phyloP scores from a whole-genome alignment of 2,113 vertebrate species.

The Lepisosteus osseus region DNA sequence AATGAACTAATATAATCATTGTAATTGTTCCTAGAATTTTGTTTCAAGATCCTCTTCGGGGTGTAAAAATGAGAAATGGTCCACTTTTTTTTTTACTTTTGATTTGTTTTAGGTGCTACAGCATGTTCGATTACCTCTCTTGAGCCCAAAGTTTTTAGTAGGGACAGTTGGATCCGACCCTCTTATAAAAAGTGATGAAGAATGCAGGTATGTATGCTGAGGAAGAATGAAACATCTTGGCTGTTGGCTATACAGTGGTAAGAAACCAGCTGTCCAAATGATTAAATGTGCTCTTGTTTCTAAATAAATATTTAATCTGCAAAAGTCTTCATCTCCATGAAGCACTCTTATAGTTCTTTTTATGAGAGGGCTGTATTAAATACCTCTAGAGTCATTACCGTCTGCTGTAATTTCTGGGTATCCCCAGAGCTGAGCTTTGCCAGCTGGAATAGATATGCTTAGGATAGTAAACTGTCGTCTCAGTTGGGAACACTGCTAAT shows the following conservation, averaged over 20 bases:
- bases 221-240: not conserved
- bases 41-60: not conserved
- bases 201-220: conserved; percentile 78
- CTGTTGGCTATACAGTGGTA: too few relatives aligned
- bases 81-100: not conserved
- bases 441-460: not conserved
- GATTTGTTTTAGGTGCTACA: conserved; percentile 79
- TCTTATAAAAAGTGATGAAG: conserved; percentile 96
- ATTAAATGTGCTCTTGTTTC: too few relatives aligned
- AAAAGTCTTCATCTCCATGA: too few relatives aligned
- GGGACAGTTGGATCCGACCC: conserved; percentile 96
- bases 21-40: not conserved
- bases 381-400: not conserved
- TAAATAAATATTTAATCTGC: too few relatives aligned
- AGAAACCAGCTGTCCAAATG: too few relatives aligned
- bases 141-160: conserved; percentile 96
- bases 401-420: not conserved
- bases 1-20: not conserved
- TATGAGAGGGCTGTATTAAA: not conserved
- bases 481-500: not conserved
- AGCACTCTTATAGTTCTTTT: too few relatives aligned
- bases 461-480: not conserved
- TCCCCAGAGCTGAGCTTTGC: not conserved
- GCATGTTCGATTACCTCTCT: conserved; percentile 88
- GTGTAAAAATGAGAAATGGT: not conserved